Evolutionary conservation across 2,888 invertebrate genomes (phyloP), one percentile per base, ranked within the genome.

Genomic region (Epinotia nisella): DNA sequence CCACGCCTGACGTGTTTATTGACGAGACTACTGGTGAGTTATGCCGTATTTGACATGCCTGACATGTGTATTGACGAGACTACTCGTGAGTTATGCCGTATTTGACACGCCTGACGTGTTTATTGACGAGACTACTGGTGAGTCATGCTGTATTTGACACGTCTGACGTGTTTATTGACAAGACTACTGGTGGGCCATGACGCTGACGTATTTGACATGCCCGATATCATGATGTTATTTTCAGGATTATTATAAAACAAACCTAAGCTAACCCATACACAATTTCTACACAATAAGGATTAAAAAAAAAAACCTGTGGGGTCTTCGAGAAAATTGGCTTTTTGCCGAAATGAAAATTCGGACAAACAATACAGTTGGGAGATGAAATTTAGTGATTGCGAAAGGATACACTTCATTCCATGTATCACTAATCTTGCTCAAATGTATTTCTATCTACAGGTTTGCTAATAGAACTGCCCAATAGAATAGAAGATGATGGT

Each of bases 51-150:
- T 7, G 29, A 29, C 3, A 87, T 90, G 0, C 88, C 79, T 0
- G 88, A 89, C 4, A 81, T 87, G 10, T 88, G 90, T 71, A 86
- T 90, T 68, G 92, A 94, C 74, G 94, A 94, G 76, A 83, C 89
- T 17, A 93, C 94, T 58, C 93, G 94, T 92, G 80, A 76, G 71
- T 35, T n/a, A 7, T 10, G 15, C n/a, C 59, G 29, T 29, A 29
- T 29, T 7, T 29, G 29, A 7, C 3, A 87, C 90, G 0, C 88
- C 79, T 0, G 88, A 89, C 4, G 81, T 87, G 10, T 88, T 90
- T 71, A 86, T 90, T 68, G 92, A 94, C 74, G 94, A 94, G 76
- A 83, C 89, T 17, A 93, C 94, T 58, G 94, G 94, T 92, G 80
- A 76, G 71, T 35, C 21, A 7, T 10, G 15, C n/a, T 17, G 5